Evolutionary conservation across 2,888 invertebrate genomes (phyloP).

Genomic region (Mesorhabditis belari): DNA sequence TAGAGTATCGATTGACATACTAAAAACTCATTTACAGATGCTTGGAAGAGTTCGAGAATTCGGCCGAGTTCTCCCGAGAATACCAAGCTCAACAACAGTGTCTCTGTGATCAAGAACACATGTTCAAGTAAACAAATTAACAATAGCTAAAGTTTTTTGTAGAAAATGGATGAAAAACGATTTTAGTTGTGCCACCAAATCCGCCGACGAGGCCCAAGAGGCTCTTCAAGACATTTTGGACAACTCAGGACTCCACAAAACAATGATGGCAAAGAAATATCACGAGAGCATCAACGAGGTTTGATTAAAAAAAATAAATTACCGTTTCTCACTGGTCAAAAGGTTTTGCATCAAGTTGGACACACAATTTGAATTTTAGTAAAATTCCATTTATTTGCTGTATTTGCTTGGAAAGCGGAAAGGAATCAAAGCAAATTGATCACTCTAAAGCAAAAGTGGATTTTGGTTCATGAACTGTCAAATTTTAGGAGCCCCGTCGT

Average conservation of each 20-base stretch:
- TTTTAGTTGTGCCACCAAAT: constrained; percentile 35
- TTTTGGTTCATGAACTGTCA: no score
- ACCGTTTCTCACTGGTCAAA: no score
- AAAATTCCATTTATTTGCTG: constrained; percentile 2
- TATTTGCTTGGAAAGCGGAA: no score
- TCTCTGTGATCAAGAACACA: constrained; percentile 95
- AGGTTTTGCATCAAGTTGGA: no score
- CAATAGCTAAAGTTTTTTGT: no score
- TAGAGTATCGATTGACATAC: no score
- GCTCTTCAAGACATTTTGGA: constrained; percentile 41
- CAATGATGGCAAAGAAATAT: constrained; percentile 52
- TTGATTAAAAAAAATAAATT: not conserved
- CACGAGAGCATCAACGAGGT: constrained; percentile 40
- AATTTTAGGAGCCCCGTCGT: constrained; percentile 36
- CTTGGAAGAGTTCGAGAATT: constrained; percentile 64
- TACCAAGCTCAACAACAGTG: constrained; percentile 87
- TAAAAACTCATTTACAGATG: constrained; percentile 8
- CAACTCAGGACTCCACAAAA: constrained; percentile 48
- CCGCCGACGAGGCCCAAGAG: constrained; percentile 27
- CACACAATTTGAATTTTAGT: no score
- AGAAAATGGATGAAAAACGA: no score
- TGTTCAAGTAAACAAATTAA: constrained; percentile 46
- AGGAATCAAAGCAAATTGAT: not conserved
- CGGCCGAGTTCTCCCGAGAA: constrained; percentile 81
- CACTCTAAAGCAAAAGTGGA: no score